Evolutionary conservation across 2,888 invertebrate species (phyloP).

Genomic region (Epinotia brunnichana): DNA sequence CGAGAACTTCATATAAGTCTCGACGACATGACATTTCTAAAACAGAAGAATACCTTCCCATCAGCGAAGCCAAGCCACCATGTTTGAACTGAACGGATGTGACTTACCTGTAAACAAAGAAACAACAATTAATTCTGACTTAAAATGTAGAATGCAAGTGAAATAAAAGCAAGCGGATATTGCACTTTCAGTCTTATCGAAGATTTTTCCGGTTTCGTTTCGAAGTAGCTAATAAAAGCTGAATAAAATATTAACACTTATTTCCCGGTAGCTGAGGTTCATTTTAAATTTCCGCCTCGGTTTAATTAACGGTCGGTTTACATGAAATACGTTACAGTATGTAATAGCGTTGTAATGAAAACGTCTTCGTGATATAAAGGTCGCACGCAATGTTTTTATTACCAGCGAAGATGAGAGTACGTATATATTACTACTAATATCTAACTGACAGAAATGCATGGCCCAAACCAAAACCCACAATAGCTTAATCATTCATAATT

Average conservation of each 20-base stretch:
- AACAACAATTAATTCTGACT: constrained; percentile 27
- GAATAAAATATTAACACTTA: constrained; percentile 58
- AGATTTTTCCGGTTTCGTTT: constrained; percentile 56
- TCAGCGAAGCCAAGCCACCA: background rate
- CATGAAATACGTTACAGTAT: constrained; percentile 34
- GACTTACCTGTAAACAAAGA: constrained; percentile 52
- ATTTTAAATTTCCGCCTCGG: constrained; percentile 45
- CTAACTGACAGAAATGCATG: too few relatives aligned
- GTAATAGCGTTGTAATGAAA: constrained; percentile 33
- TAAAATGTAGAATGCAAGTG: constrained; percentile 27
- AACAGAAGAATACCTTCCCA: constrained; percentile 1
- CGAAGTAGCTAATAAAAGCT: constrained; percentile 52
- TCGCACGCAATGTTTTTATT: constrained; percentile 7
- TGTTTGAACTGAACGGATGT: background rate
- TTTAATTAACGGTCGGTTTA: constrained; percentile 41
- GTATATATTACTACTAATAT: too few relatives aligned
- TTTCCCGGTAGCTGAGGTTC: constrained; percentile 41
- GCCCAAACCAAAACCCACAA: too few relatives aligned
- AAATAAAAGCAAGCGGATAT: constrained; percentile 40
- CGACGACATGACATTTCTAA: background rate
- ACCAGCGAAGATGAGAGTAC: constrained; percentile 1
- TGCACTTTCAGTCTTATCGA: constrained; percentile 40
- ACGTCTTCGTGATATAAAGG: constrained; percentile 10
- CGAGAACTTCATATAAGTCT: background rate
- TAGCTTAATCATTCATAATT: too few relatives aligned